Conservation (phyloP, 2,113 vertebrate genomes). For the Mungos mungo region DNA sequence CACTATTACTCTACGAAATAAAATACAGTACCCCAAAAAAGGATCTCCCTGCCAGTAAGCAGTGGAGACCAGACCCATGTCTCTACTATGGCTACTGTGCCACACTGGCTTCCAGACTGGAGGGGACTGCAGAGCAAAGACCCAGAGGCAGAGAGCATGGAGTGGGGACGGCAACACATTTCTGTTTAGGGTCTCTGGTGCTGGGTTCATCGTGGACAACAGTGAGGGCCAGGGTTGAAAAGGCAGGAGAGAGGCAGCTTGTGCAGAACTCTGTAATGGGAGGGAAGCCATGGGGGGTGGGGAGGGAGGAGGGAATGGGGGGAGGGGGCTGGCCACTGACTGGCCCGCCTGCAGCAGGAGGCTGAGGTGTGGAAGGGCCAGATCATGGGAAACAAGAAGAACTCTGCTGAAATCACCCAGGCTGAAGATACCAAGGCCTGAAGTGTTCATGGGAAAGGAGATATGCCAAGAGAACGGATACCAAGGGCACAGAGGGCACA, state of each 20-base stretch:
- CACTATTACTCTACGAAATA: neutral
- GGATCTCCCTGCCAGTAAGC: neutral
- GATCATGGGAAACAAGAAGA: neutral
- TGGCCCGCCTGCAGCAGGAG: neutral
- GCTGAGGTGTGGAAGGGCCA: neutral
- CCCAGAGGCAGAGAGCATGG: neutral
- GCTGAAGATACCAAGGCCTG: neutral
- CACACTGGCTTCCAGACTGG: neutral
- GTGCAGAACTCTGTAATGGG: neutral
- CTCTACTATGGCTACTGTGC: neutral
- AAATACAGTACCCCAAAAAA: neutral
- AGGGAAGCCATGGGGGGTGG: neutral
- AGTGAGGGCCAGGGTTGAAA: neutral
- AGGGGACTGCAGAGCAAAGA: neutral
- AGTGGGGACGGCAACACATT: no score
- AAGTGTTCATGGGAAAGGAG: neutral
- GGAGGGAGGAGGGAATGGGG: no score
- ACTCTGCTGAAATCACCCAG: neutral
- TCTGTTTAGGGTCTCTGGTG: neutral
- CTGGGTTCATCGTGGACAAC: neutral
- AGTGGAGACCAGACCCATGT: neutral
- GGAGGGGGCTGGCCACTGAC: rapidly evolving
- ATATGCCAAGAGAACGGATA: neutral
- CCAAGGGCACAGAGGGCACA: neutral
- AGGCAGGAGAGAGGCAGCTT: neutral